phyloP scores from a whole-genome alignment of 2,113 vertebrate genomes.

The Gadus chalcogrammus region DNA sequence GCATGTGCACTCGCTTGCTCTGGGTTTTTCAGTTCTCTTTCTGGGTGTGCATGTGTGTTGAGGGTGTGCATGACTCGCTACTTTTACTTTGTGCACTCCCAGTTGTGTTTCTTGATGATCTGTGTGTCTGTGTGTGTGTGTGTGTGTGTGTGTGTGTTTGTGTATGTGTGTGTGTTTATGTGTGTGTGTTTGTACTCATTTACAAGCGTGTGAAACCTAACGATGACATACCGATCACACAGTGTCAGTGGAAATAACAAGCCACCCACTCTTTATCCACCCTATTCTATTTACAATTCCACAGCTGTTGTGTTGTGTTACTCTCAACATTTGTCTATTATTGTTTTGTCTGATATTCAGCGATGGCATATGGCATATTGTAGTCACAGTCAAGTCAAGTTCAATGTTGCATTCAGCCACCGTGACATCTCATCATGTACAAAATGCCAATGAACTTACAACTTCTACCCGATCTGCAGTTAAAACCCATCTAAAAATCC shows the following conservation, averaged over 20 bases:
- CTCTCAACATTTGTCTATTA: conserved; percentile 11
- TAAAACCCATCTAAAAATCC: too few relatives aligned
- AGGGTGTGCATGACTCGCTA: not conserved
- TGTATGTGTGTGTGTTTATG: too few relatives aligned
- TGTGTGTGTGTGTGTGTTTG: too few relatives aligned
- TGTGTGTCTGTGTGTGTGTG: too few relatives aligned
- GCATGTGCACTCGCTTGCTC: not conserved
- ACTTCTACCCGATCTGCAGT: too few relatives aligned
- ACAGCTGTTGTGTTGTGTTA: conserved; percentile 30
- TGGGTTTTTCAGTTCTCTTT: not conserved
- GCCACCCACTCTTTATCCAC: not conserved
- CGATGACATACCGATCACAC: not conserved
- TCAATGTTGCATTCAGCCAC: conserved; percentile 30
- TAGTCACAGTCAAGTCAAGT: conserved; percentile 52
- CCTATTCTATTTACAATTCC: conserved; percentile 31
- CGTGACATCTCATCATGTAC: conserved; percentile 32
- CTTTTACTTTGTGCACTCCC: too few relatives aligned
- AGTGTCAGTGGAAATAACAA: not conserved
- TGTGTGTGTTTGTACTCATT: too few relatives aligned
- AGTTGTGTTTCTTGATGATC: too few relatives aligned
- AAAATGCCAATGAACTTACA: too few relatives aligned
- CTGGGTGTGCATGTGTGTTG: not conserved
- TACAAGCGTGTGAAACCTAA: too few relatives aligned
- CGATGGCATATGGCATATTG: conserved; percentile 46
- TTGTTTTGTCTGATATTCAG: conserved; percentile 53